Evolutionary conservation across 2,113 vertebrate genomes (phyloP), one percentile per base, ranked within the genome.

Genomic region (Cercocebus atys): DNA sequence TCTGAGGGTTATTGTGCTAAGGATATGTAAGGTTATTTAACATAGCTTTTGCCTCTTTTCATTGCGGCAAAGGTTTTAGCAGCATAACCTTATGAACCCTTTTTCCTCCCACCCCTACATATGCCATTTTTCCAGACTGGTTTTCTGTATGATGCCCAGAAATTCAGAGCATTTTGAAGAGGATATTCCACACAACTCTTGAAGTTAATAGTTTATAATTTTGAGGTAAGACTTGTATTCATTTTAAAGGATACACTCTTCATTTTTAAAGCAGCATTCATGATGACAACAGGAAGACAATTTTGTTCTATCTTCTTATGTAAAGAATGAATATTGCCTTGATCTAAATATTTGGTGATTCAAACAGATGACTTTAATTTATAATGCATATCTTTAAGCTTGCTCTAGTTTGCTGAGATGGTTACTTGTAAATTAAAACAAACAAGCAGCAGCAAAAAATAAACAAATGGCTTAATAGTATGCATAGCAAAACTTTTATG

Each of bases 321-420:
- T 95, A 97, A 96, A 97, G 89, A 98, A 98, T 20, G 91, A 98
- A 88, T 95, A 97, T 55, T 98, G 50, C 73, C 59, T 75, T 79
- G 32, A 95, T 97, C 50, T 83, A 96, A 97, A 91, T 96, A 90
- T 95, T 95, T 97, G 66, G 96, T 98, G 93, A 98, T 97, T 97
- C 92, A 95, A 64, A 98, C 94, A 97, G 85, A 25, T 10, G 85
- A 88, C 72, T 96, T 96, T 98, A 98, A 97, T 97, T 88, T 96
- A 94, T 97, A 90, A 97, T 98, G 95, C 97, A 90, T 95, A 97
- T 94, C 66, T 96, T 97, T 80, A 87, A 96, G 45, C 82, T 93
- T 96, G 59, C 27, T 91, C n/a, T 79, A 13, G 85, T 96, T 97
- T 97, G 94, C 89, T 83, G 70, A 93, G 93, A 55, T 85, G 17